Base-by-base conservation (phyloP, 2,888 invertebrate genomes). In the Coenonympha arcania region DNA sequence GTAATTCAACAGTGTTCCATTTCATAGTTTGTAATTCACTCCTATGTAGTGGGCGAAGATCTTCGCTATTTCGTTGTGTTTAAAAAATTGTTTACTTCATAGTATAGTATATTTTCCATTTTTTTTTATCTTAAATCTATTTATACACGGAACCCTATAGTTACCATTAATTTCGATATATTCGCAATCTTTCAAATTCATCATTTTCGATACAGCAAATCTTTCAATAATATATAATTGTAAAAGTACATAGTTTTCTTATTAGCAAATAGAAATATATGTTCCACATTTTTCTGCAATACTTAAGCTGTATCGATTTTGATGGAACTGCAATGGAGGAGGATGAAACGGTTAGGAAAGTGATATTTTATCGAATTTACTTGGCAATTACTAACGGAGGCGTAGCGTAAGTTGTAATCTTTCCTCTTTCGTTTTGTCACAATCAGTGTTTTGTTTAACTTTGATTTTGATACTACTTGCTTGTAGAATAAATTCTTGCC, bases 351-450 rank as follows among this genome's bases (percentile, higher is more conserved):
- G 60, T 63, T 65, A 61, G 57, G 56, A 65, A 67, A 64, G 82
- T 83, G 81, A 78, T 79, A 80, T 69, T 71, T 65, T 73, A 81
- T 79, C 85, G 85, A 85, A 85, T 85, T 85, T 85, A 85, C 65
- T 73, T 75, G 82, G 76, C 82, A 75, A 76, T 71, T 68, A 63
- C 61, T 60, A 57, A 60, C 52, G 50, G 59, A 58, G 57, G 46
- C 18, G 57, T 59, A 60, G 50, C 55, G 60, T 71, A 69, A 66
- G 58, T 52, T 39, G 43, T 50, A 42, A 8, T 30, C 6, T 48
- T 20, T 22, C n/a, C n/a, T n/a, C n/a, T 54, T 54, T 51, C 61
- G 56, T 61, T 56, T 56, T 57, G 68, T 68, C 66, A 67, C 66
- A 69, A 70, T 61, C 44, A 34, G 24, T 42, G 52, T 52, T 45